Conservation (phyloP, 2,113 vertebrate species). For the Dryoscopus gambensis region DNA sequence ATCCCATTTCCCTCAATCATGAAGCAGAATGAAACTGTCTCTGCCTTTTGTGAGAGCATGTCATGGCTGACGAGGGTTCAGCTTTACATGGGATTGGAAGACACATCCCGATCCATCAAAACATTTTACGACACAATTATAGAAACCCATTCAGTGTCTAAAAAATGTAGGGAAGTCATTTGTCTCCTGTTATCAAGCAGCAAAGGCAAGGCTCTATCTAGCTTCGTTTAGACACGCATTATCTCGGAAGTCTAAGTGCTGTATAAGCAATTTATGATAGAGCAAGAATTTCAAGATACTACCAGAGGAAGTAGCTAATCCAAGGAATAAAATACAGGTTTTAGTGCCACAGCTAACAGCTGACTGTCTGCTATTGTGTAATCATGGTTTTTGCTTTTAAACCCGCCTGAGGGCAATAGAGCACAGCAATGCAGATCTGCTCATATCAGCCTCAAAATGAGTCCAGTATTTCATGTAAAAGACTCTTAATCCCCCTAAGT, state of each 20-base stretch:
- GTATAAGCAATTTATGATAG: neutral
- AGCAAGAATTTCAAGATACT: neutral
- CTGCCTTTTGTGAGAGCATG: neutral
- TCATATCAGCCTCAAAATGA: neutral
- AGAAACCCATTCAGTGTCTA: neutral
- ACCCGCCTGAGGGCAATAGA: neutral
- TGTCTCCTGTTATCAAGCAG: neutral
- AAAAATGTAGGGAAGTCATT: neutral
- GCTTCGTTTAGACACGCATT: neutral
- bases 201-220: neutral
- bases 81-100: neutral
- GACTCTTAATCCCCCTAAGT: neutral
- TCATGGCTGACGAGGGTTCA: neutral
- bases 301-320: neutral
- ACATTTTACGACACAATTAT: neutral
- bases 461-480: neutral
- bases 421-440: neutral
- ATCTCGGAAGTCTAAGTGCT: neutral
- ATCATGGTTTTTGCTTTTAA: neutral
- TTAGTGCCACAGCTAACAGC: neutral
- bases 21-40: neutral
- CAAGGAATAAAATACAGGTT: neutral
- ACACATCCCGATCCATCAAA: neutral
- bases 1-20: neutral
- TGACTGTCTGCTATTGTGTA: neutral